phyloP scores from a whole-genome alignment of 2,113 vertebrate species.

The Apodemus sylvaticus region DNA sequence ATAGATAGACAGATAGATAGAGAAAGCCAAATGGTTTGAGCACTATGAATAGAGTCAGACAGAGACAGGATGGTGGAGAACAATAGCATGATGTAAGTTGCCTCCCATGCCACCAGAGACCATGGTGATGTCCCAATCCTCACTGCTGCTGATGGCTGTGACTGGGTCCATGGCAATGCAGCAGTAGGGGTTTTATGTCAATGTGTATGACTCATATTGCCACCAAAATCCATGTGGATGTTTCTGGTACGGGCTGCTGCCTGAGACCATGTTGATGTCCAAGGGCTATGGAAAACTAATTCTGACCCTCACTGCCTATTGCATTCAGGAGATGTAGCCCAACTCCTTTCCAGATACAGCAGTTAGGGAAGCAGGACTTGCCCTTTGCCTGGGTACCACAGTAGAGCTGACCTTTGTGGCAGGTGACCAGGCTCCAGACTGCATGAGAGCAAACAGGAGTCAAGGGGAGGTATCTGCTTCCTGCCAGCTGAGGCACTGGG shows the following conservation, averaged over 20 bases:
- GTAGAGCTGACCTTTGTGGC: background rate
- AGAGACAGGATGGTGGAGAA: background rate
- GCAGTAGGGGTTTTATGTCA: background rate
- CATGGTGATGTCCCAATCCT: background rate
- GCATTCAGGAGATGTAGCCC: background rate
- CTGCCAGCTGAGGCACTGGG: background rate
- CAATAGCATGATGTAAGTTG: background rate
- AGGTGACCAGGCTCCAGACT: fast-evolving
- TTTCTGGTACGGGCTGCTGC: background rate
- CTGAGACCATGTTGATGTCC: background rate
- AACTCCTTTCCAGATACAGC: background rate
- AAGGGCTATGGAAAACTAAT: background rate
- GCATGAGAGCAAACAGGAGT: background rate
- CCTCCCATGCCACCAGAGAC: background rate
- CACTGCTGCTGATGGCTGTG: background rate
- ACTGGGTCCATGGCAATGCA: background rate
- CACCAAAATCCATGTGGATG: background rate
- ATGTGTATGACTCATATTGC: background rate
- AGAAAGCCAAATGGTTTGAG: background rate
- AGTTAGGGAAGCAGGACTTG: background rate
- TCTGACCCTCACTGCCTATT: background rate
- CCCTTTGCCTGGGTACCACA: background rate
- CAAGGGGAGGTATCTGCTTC: background rate
- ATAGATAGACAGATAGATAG: background rate
- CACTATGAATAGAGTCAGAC: background rate